Conservation (phyloP, 2,888 invertebrate species). For the Watsonalla cultraria region DNA sequence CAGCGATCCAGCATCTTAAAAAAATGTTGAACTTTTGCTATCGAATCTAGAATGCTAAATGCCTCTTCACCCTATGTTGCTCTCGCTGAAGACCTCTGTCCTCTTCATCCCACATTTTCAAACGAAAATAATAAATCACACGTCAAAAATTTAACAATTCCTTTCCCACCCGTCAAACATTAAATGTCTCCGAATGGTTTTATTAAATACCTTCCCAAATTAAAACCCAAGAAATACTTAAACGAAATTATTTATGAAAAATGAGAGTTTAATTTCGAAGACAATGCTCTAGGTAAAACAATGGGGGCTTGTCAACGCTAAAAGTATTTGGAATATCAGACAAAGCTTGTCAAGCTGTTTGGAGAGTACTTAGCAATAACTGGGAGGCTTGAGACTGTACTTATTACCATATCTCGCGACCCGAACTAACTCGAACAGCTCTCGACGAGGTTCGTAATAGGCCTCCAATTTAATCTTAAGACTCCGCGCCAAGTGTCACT, state of each 20-base stretch:
- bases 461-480: not conserved
- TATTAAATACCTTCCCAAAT: not conserved
- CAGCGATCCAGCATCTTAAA: too few species aligned
- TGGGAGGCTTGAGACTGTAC: slow-evolving; percentile 7
- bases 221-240: not conserved
- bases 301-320: not conserved
- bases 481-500: not conserved
- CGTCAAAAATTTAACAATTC: too few species aligned
- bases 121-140: too few species aligned
- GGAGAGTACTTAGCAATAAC: slow-evolving; percentile 19
- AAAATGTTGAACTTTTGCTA: too few species aligned
- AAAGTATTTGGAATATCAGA: slow-evolving; percentile 7
- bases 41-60: too few species aligned
- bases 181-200: too few species aligned
- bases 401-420: slow-evolving; percentile 34
- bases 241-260: not conserved
- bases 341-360: slow-evolving; percentile 9
- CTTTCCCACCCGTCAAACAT: too few species aligned
- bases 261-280: not conserved
- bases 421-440: slow-evolving; percentile 12
- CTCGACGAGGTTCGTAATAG: not conserved
- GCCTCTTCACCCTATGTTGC: too few species aligned
- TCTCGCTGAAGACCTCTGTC: too few species aligned
- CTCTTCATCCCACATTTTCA: too few species aligned
- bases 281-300: not conserved